Percentiles rank a stretch among this genome's conserved stretches.
Evolutionary conservation across 2,113 vertebrate species (phyloP).

Genomic region (Martes martes): DNA sequence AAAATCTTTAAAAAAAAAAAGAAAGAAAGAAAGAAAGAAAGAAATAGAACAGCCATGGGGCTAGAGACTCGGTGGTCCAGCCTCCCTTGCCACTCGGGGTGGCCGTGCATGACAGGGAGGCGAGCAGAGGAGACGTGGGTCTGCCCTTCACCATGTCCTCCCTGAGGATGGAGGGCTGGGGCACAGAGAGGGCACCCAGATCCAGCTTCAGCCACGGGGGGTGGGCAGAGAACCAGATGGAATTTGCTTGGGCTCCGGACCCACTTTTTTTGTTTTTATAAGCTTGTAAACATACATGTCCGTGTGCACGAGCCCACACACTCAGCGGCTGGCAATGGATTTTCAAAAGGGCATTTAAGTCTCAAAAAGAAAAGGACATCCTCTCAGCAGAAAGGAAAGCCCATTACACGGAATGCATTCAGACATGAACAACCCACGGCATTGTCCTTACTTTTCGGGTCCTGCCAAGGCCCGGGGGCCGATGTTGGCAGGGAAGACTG

Average conservation of each 20-base stretch:
- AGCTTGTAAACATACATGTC: not conserved
- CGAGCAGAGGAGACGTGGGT: rapidly evolving
- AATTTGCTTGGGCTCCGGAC: not conserved
- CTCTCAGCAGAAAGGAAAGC: conserved; percentile 33
- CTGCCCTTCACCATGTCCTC: not conserved
- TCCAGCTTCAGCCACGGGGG: rapidly evolving
- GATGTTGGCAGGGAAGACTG: not conserved
- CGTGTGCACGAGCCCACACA: rapidly evolving
- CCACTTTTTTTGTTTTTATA: not conserved
- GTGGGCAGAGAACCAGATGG: not conserved
- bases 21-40: too few species aligned
- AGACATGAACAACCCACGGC: conserved; percentile 30
- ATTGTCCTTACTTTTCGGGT: conserved; percentile 24
- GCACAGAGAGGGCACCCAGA: rapidly evolving
- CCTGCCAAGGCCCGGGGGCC: conserved; percentile 42
- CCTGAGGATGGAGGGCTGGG: too few species aligned
- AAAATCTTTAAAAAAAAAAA: too few species aligned
- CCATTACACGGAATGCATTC: not conserved
- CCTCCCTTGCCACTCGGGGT: not conserved
- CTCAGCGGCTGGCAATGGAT: not conserved
- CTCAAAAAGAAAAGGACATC: conserved; percentile 50
- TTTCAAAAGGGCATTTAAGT: conserved; percentile 51
- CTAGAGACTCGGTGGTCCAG: not conserved
- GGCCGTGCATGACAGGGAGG: rapidly evolving
- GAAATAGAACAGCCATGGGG: not conserved